A percentile compares a stretch with the other conserved stretches of the same genome.
phyloP scores from a whole-genome alignment of 2,113 vertebrate genomes.

The Lathamus discolor region DNA sequence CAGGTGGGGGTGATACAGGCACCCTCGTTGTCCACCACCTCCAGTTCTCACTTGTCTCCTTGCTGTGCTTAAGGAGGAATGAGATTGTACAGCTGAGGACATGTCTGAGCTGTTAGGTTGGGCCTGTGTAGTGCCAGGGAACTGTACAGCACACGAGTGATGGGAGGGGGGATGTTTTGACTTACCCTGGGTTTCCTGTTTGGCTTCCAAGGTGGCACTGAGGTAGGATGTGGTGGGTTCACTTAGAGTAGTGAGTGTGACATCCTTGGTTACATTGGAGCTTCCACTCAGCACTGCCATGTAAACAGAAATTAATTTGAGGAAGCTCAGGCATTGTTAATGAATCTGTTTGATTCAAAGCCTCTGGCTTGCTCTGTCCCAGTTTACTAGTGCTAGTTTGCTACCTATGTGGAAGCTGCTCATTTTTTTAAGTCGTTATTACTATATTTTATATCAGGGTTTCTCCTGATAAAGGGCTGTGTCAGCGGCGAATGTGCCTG shows the following conservation, averaged over 20 bases:
- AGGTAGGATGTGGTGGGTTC: not conserved
- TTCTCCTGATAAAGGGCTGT: not conserved
- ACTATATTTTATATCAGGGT: accelerated
- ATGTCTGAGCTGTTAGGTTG: too few relatives aligned
- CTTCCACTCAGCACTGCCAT: accelerated
- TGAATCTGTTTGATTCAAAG: not conserved
- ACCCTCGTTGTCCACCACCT: not conserved
- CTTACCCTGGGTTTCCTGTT: not conserved
- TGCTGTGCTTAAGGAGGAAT: too few relatives aligned
- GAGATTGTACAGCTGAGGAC: not conserved
- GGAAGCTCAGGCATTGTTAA: not conserved
- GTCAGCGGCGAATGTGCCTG: not conserved
- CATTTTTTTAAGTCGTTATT: accelerated
- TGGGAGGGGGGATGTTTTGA: not conserved
- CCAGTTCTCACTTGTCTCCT: accelerated
- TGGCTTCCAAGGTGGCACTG: not conserved
- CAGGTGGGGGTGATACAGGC: not conserved
- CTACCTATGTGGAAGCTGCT: not conserved
- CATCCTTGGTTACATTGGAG: accelerated
- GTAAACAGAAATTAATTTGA: not conserved
- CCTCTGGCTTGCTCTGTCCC: not conserved
- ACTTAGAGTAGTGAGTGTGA: accelerated
- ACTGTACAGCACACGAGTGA: accelerated
- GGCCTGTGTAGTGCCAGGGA: too few relatives aligned
- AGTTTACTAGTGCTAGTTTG: not conserved